These are phyloP conservation scores for Griposia aprilina DNA, from an alignment of 2,888 invertebrate genomes.

Conservation along the genomic window DNA sequence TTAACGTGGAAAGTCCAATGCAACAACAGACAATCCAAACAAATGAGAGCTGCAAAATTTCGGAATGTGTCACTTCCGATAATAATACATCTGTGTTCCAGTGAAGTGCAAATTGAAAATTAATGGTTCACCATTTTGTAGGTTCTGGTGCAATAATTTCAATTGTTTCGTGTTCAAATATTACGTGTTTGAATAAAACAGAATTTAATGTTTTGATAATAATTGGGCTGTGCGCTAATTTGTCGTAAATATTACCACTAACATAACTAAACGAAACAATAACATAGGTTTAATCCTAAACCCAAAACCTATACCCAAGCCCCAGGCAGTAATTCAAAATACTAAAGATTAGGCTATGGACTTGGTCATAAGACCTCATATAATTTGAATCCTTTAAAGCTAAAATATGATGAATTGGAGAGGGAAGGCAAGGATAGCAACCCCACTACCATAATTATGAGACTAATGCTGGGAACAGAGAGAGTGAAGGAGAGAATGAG, in stretches of 20 bases:
- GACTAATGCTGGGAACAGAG: neutral
- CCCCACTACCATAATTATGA: neutral
- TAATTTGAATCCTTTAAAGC: neutral
- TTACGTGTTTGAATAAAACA: constrained; percentile 60
- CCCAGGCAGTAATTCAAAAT: neutral
- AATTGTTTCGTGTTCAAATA: constrained; percentile 62
- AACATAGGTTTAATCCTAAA: neutral
- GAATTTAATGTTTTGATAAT: constrained; percentile 40
- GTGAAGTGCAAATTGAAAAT: constrained; percentile 76
- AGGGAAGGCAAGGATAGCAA: neutral
- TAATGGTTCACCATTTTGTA: constrained; percentile 74
- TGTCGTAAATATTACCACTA: constrained; percentile 2
- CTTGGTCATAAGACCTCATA: neutral
- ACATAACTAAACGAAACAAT: neutral
- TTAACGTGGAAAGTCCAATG: neutral
- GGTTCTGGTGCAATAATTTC: constrained; percentile 67
- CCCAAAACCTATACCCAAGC: no score
- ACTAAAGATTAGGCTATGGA: no score
- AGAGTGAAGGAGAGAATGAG: neutral
- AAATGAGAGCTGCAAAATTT: neutral
- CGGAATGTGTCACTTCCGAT: constrained; percentile 44
- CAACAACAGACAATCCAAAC: neutral
- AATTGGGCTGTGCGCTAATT: neutral
- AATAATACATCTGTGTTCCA: constrained; percentile 41
- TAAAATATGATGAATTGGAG: neutral